These are phyloP conservation scores for Sparus aurata DNA, from an alignment of 2,797 vertebrate species.

Conservation along the genomic window DNA sequence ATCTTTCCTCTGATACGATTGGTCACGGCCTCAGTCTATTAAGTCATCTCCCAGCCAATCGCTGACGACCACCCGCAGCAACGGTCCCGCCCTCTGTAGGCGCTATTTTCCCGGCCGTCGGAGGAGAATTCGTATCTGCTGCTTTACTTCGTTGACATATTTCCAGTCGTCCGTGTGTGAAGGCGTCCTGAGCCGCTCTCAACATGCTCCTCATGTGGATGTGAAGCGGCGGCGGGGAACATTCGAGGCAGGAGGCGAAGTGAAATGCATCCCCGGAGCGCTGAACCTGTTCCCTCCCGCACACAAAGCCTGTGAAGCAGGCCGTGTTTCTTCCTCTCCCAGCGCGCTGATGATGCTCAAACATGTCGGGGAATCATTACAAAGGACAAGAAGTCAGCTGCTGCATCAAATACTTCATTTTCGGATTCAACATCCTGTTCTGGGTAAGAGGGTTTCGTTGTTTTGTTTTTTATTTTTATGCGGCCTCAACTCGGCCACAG, in stretches of 20 bases:
- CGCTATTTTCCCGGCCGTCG: constrained; percentile 1
- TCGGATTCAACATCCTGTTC: constrained; percentile 99
- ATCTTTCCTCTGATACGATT: constrained; percentile 37
- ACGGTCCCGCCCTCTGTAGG: constrained; percentile 33
- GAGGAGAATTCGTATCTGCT: neutral
- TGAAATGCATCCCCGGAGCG: constrained; percentile 67
- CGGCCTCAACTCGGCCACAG: neutral
- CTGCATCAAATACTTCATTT: constrained; percentile 99
- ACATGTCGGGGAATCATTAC: constrained; percentile 97
- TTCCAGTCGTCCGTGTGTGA: rapidly evolving
- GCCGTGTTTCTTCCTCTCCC: constrained; percentile 58
- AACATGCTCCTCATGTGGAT: neutral
- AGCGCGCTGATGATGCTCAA: constrained; percentile 86
- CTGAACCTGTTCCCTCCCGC: constrained; percentile 68
- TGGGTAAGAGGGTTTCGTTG: constrained; percentile 89
- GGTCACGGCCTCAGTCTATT: constrained; percentile 15
- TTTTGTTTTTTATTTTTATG: neutral
- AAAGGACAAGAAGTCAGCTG: constrained; percentile 99
- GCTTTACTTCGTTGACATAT: rapidly evolving
- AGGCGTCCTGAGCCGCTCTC: rapidly evolving
- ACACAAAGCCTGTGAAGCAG: constrained; percentile 79
- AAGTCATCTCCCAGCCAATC: constrained; percentile 42
- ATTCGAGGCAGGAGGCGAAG: constrained; percentile 13
- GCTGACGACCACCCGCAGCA: neutral
- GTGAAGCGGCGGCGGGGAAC: neutral